Evolutionary conservation across 1,140 invertebrate genomes (phyloP).

Genomic region (Drosophila nannoptera): DNA sequence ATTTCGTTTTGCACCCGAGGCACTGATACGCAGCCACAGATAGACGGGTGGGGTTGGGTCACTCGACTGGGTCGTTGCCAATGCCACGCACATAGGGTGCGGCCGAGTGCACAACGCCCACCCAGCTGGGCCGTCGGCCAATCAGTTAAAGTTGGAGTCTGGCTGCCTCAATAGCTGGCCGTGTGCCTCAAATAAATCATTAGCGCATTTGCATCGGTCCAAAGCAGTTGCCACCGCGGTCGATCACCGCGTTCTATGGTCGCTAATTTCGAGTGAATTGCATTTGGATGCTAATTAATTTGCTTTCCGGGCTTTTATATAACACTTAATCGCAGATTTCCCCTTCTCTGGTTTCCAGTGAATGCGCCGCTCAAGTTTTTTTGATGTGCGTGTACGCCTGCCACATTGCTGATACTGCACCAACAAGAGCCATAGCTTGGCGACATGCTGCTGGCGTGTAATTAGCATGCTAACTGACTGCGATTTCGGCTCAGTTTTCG

Average conservation of each 20-base stretch:
- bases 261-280: slow-evolving; percentile 4
- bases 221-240: slow-evolving; percentile 29
- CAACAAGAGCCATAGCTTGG: slow-evolving; percentile 35
- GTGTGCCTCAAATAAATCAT: slow-evolving; percentile 74
- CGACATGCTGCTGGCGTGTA: slow-evolving; percentile 58
- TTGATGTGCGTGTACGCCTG: slow-evolving; percentile 26
- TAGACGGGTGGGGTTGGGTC: slow-evolving; percentile 60
- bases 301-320: not conserved
- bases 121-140: slow-evolving; percentile 65
- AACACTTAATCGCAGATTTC: slow-evolving; percentile 10
- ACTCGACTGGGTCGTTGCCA: slow-evolving; percentile 64
- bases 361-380: slow-evolving; percentile 28
- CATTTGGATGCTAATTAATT: slow-evolving; percentile 14
- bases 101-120: slow-evolving; percentile 60
- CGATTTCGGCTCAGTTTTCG: slow-evolving; percentile 10
- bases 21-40: slow-evolving; percentile 65
- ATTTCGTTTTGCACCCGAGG: slow-evolving; percentile 73
- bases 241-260: slow-evolving; percentile 14
- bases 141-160: slow-evolving; percentile 52
- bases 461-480: slow-evolving; percentile 60
- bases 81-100: slow-evolving; percentile 64
- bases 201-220: slow-evolving; percentile 47
- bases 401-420: not conserved
- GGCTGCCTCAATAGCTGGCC: slow-evolving; percentile 40
- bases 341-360: not conserved